phyloP scores from a whole-genome alignment of 2,888 invertebrate species.

The Bruchidius siliquastri region DNA sequence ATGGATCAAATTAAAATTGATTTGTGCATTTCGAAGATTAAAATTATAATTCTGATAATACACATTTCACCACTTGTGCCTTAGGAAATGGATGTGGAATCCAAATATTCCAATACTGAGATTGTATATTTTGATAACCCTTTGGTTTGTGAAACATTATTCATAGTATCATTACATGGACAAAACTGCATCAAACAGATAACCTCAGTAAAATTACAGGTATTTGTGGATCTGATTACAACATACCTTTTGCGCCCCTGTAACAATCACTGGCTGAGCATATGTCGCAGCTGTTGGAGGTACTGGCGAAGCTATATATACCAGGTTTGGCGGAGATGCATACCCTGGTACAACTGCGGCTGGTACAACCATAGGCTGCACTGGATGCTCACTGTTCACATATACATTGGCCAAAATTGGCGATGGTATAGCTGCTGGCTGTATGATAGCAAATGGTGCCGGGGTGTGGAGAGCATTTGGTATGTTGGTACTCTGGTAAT shows the following conservation, averaged over 20 bases:
- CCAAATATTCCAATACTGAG: too few species aligned
- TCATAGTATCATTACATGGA: too few species aligned
- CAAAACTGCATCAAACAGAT: too few species aligned
- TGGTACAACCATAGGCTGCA: background rate
- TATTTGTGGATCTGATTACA: too few species aligned
- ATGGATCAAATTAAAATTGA: background rate
- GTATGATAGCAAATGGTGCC: background rate
- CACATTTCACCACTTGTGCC: too few species aligned
- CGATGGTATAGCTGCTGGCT: background rate
- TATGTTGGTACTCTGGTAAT: constrained; percentile 6
- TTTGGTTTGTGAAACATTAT: too few species aligned
- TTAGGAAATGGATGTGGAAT: too few species aligned
- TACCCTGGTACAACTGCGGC: background rate
- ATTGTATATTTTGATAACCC: too few species aligned
- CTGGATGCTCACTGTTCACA: background rate
- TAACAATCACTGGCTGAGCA: background rate
- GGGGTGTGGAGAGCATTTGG: constrained; percentile 1
- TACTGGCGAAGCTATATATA: background rate
- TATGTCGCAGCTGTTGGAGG: background rate
- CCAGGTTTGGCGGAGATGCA: background rate
- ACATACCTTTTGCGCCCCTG: background rate
- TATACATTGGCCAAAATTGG: background rate
- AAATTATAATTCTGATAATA: too few species aligned
- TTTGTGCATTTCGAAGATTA: too few species aligned
- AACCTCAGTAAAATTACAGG: too few species aligned